Conservation (phyloP, 2,797 vertebrate species). For the Anas capensis region DNA sequence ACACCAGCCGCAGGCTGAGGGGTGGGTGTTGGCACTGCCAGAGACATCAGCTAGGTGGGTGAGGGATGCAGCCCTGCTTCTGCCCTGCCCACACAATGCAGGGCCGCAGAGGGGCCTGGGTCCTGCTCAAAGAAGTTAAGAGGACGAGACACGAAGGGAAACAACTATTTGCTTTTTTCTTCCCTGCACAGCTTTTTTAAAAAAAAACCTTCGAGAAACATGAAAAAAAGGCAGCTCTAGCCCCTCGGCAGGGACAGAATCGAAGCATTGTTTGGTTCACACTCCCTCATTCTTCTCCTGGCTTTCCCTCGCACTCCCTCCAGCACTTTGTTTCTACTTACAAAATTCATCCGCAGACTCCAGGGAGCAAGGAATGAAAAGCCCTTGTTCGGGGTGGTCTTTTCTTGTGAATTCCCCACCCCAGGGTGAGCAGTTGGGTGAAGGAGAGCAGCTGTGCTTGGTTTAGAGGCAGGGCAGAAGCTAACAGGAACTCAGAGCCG, state of each 20-base stretch:
- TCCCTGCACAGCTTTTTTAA: not conserved
- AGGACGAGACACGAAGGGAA: constrained; percentile 21
- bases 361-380: constrained; percentile 72
- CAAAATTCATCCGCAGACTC: constrained; percentile 36
- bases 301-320: constrained; percentile 33
- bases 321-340: constrained; percentile 63
- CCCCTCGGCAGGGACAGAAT: constrained; percentile 30
- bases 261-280: constrained; percentile 51
- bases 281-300: constrained; percentile 44
- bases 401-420: constrained; percentile 63
- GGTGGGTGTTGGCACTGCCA: not conserved
- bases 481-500: constrained; percentile 22
- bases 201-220: constrained; percentile 36
- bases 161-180: constrained; percentile 57
- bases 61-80: accelerated
- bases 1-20: not conserved
- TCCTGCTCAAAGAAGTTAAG: constrained; percentile 45
- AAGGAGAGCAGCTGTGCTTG: constrained; percentile 79
- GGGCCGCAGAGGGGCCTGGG: constrained; percentile 22
- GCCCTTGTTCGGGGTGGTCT: constrained; percentile 76
- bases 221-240: constrained; percentile 32
- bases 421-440: constrained; percentile 67
- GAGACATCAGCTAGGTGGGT: not conserved
- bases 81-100: not conserved
- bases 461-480: constrained; percentile 60